A percentile compares a stretch with the other conserved stretches of the same genome.
Conservation (phyloP, 2,113 vertebrate species). For the Perca flavescens region DNA sequence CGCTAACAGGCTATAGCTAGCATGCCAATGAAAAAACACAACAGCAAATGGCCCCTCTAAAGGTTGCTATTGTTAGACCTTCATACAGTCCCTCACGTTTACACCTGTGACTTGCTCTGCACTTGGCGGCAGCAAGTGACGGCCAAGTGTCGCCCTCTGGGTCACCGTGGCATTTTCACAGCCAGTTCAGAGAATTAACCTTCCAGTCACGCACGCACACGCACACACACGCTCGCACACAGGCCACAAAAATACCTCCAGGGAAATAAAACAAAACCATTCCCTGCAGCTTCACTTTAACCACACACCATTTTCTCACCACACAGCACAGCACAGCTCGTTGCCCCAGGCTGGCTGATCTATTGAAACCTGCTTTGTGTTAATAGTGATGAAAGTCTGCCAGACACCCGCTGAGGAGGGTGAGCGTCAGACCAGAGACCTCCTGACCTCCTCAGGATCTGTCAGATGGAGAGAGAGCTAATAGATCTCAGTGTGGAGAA, state of each 20-base stretch:
- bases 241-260: background rate
- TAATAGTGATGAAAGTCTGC: conserved; percentile 8
- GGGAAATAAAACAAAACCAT: conserved; percentile 5
- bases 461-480: background rate
- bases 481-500: background rate
- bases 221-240: background rate
- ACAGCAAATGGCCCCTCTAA: background rate
- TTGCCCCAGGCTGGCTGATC: background rate
- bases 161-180: conserved; percentile 43
- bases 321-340: background rate
- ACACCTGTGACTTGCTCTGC: background rate
- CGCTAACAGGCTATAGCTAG: background rate
- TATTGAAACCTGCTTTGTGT: conserved; percentile 14
- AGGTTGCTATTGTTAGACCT: background rate
- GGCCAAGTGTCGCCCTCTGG: background rate
- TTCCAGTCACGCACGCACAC: background rate
- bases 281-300: background rate
- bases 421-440: background rate
- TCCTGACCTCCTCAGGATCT: background rate
- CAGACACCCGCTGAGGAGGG: background rate
- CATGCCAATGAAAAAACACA: background rate
- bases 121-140: conserved; percentile 3
- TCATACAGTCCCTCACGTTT: background rate
- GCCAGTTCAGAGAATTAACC: conserved; percentile 34
- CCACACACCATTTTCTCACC: background rate